Percentiles rank a stretch among this genome's conserved stretches.
phyloP scores from a whole-genome alignment of 1,140 invertebrate genomes.

The Heliothis subflexa region DNA sequence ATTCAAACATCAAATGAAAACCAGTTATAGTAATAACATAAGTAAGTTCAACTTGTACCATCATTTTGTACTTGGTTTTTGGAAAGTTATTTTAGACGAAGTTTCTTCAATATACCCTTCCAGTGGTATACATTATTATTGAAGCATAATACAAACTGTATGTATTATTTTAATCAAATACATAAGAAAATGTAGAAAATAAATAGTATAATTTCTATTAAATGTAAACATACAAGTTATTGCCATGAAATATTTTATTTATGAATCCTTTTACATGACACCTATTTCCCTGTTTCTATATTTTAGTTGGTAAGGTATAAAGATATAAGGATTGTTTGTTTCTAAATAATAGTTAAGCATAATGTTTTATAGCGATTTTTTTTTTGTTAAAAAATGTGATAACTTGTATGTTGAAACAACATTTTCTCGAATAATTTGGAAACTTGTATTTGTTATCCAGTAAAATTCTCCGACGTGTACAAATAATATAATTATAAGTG shows the following conservation, averaged over 20 bases:
- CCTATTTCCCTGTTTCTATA: background rate
- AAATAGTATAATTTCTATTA: too few relatives aligned
- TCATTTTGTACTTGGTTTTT: slow-evolving; percentile 13
- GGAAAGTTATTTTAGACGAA: slow-evolving; percentile 4
- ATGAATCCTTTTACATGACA: background rate
- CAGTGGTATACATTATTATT: background rate
- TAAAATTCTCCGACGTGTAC: too few relatives aligned
- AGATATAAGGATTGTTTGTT: slow-evolving; percentile 14
- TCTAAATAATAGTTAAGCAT: slow-evolving; percentile 20
- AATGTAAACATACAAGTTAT: slow-evolving; percentile 26
- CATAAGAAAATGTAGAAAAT: too few relatives aligned
- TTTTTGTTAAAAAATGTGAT: background rate
- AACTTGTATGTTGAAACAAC: slow-evolving; percentile 14
- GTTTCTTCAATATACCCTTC: slow-evolving; percentile 6
- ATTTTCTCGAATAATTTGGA: slow-evolving; percentile 18
- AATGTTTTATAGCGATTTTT: slow-evolving; percentile 6
- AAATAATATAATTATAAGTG: background rate
- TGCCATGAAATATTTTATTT: background rate
- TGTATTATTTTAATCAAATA: background rate
- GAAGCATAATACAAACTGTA: slow-evolving; percentile 25
- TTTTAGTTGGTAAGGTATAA: slow-evolving; percentile 2
- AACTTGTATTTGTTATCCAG: slow-evolving; percentile 2
- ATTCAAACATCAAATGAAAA: background rate
- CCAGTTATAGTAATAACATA: background rate
- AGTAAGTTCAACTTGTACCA: background rate